phyloP scores from a whole-genome alignment of 1,140 invertebrate genomes.

The Drosophila simulans region DNA sequence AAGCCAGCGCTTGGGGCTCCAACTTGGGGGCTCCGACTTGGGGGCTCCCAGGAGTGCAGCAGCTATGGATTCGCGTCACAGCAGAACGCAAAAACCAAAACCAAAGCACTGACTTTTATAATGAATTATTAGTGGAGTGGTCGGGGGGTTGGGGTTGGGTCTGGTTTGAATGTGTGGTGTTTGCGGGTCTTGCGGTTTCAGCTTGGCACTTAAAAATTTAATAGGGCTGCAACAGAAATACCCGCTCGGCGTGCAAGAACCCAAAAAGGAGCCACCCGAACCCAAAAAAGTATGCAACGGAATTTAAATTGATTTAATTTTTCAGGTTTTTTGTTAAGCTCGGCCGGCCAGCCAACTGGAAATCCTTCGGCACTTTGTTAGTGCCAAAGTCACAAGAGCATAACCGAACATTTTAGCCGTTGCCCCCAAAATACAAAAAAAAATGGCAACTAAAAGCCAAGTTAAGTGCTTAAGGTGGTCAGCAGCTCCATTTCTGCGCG shows the following conservation, averaged over 20 bases:
- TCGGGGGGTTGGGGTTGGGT: constrained; percentile 2
- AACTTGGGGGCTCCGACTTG: constrained; percentile 15
- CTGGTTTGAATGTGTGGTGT: constrained; percentile 71
- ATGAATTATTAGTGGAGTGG: constrained; percentile 79
- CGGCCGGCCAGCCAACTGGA: constrained; percentile 22
- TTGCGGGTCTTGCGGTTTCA: constrained; percentile 71
- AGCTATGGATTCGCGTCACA: constrained; percentile 71
- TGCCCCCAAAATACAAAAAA: constrained; percentile 18
- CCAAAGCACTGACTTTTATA: constrained; percentile 82
- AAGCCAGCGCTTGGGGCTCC: constrained; percentile 53
- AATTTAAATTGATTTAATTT: constrained; percentile 77
- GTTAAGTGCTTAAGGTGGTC: constrained; percentile 47
- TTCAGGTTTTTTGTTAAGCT: constrained; percentile 26
- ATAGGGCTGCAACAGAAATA: constrained; percentile 64
- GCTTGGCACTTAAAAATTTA: constrained; percentile 80
- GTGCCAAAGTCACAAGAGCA: constrained; percentile 40
- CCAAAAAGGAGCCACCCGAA: constrained; percentile 6
- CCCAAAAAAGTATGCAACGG: constrained; percentile 49
- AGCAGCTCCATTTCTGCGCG: background rate
- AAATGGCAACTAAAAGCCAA: constrained; percentile 45
- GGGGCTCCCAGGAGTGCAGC: constrained; percentile 23
- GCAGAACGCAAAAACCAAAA: constrained; percentile 80
- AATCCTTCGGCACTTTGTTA: constrained; percentile 47
- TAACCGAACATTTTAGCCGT: constrained; percentile 26
- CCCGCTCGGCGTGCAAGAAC: constrained; percentile 6